Percentiles rank a stretch among this genome's conserved stretches.
phyloP scores from a whole-genome alignment of 2,113 vertebrate species.

The Eretmochelys imbricata region DNA sequence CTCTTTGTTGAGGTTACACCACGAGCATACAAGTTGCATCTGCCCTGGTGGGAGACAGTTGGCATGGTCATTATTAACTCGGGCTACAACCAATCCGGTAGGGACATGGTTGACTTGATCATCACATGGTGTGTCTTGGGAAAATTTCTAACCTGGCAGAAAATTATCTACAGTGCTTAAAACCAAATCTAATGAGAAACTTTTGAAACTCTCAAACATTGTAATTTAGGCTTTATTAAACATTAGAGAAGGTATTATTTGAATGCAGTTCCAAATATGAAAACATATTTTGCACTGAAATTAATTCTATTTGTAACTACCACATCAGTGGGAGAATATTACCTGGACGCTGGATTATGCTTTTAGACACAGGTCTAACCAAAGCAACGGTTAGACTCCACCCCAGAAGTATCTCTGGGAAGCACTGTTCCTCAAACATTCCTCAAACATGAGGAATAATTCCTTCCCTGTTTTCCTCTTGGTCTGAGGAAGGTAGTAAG shows the following conservation, averaged over 20 bases:
- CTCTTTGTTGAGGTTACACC: too few species aligned
- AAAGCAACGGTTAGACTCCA: not conserved
- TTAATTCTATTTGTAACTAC: not conserved
- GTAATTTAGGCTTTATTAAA: not conserved
- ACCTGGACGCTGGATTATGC: not conserved
- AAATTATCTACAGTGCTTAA: not conserved
- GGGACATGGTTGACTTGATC: too few species aligned
- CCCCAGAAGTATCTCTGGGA: not conserved
- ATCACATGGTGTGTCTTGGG: too few species aligned
- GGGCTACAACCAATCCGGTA: too few species aligned
- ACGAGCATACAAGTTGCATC: too few species aligned
- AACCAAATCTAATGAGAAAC: not conserved
- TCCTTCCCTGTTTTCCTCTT: not conserved
- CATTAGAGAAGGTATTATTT: rapidly evolving
- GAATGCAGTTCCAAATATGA: not conserved
- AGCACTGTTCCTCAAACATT: not conserved
- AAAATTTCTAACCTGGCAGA: too few species aligned
- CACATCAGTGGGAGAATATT: not conserved
- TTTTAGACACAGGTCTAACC: not conserved
- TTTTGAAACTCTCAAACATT: not conserved
- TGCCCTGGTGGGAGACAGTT: too few species aligned
- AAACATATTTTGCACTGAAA: not conserved
- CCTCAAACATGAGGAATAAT: not conserved
- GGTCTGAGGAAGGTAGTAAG: not conserved
- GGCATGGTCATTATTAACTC: too few species aligned